These are phyloP conservation scores for Platysternon megacephalum DNA, from an alignment of 2,113 vertebrate genomes.

Conservation along the genomic window DNA sequence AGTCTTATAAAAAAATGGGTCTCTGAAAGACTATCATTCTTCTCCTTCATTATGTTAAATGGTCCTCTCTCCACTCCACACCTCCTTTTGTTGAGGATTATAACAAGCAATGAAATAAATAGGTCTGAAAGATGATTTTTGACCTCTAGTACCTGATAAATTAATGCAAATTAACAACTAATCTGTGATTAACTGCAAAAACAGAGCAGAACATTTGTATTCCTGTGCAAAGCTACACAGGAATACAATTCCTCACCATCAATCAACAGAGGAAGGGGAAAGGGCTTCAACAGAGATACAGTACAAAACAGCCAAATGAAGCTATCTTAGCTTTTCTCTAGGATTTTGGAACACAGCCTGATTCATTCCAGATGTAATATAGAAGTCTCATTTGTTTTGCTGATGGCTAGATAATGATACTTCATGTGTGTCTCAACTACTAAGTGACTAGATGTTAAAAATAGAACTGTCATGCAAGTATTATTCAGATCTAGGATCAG, in stretches of 20 bases:
- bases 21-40: neutral
- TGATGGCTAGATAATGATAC: neutral
- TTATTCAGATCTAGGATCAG: neutral
- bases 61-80: neutral
- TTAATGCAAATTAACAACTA: neutral
- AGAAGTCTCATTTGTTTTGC: constrained; percentile 17
- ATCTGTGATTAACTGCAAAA: constrained; percentile 14
- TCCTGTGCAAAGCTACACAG: neutral
- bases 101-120: neutral
- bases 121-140: neutral
- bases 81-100: neutral
- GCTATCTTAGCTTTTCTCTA: neutral
- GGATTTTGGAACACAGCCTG: constrained; percentile 57
- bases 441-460: neutral
- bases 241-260: constrained; percentile 3
- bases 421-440: neutral
- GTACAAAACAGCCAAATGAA: neutral
- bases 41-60: accelerated
- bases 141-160: neutral
- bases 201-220: neutral
- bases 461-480: neutral
- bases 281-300: neutral
- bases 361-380: constrained; percentile 40
- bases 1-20: neutral
- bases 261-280: constrained; percentile 17